Conservation (phyloP, 2,888 invertebrate species). For the Amaurobius ferox region DNA sequence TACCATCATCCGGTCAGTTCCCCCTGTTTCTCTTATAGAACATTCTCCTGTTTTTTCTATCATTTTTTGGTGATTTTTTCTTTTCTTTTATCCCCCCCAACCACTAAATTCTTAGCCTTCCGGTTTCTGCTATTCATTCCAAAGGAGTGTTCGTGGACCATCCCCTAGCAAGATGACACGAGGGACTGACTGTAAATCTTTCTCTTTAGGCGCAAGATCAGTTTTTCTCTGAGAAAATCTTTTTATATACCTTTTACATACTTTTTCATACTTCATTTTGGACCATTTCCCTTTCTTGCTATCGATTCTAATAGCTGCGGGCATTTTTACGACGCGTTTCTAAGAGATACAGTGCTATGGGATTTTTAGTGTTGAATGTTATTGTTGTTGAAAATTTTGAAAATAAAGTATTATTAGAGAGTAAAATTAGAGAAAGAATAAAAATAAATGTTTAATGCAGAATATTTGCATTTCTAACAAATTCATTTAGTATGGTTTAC, state of each 20-base stretch:
- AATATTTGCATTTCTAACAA: too few species aligned
- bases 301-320: conserved; percentile 20
- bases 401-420: too few species aligned
- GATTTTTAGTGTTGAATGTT: conserved; percentile 3
- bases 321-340: conserved; percentile 2
- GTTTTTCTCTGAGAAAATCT: conserved; percentile 24
- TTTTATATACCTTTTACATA: conserved; percentile 21
- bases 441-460: too few species aligned
- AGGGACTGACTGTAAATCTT: conserved; percentile 14
- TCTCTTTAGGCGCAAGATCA: conserved; percentile 23
- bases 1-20: conserved; percentile 14
- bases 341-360: conserved; percentile 15
- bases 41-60: neutral
- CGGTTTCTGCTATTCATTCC: conserved; percentile 25
- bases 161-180: neutral
- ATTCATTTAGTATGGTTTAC: too few species aligned
- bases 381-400: too few species aligned
- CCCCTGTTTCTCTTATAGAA: too few species aligned
- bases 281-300: conserved; percentile 1
- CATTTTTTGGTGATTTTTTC: conserved; percentile 8
- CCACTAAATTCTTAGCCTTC: conserved; percentile 24
- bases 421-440: too few species aligned
- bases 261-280: conserved; percentile 10
- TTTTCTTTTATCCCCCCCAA: conserved; percentile 10
- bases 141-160: conserved; percentile 2